Base-by-base conservation (phyloP, 2,888 invertebrate species). In the Eupithecia exiguata region DNA sequence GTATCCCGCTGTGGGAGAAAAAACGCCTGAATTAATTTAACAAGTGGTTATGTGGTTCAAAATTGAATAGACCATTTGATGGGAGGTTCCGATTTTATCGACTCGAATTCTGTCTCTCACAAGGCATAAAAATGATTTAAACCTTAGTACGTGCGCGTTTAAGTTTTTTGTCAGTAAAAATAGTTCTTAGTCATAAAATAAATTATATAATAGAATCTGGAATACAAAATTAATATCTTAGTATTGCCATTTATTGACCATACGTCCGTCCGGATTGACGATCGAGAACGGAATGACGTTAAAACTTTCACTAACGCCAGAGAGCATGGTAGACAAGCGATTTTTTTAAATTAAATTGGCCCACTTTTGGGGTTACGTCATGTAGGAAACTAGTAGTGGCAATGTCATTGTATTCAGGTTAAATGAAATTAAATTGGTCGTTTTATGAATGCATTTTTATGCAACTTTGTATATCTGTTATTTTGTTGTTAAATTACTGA, bases 351-450 rank as follows among this genome's bases (percentile, higher is more conserved):
- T 91, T 90, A 89, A 91, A 89, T 87, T 91, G 93, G 86, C 92
- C 94, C 88, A 94, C 91, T 89, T 94, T 89, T 84, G 85, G 86
- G 89, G 87, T 93, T 92, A 93, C 91, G 91, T 93, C 92, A 93
- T 63, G 38, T 84, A 82, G 86, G 87, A 88, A 88, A 79, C 84
- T 81, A 80, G 82, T 82, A 80, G 82, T 79, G 68, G 83, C 89
- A 89, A 88, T 90, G 89, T 86, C 88, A 87, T 82, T 69, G 69
- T 69, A 72, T 69, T 71, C 69, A 62, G 74, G 71, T 30, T 74
- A 62, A 49, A 69, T 71, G 21, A 35, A 58, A 30, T 14, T 58
- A 69, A 49, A 40, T 38, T 35, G n/a, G n/a, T n/a, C 9, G 30
- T 61, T 61, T 0, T 16, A 16, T 61, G 14, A 30, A 30, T 68